Conservation (phyloP, 2,888 invertebrate species). For the Hydriomena furcata region DNA sequence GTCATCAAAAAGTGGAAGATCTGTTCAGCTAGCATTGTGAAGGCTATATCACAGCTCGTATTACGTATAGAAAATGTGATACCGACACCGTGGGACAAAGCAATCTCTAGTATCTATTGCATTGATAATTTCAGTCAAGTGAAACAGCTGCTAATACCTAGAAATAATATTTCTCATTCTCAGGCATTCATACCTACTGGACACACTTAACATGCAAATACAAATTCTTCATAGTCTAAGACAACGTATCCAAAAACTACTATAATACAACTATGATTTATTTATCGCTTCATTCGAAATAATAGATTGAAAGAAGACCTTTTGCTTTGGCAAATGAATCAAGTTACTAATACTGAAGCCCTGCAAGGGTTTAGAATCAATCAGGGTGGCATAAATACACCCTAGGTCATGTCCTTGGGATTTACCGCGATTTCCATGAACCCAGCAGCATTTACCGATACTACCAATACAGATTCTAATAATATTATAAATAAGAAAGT, state of each 20-base stretch:
- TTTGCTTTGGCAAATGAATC: not conserved
- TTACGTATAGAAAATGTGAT: conserved; percentile 30
- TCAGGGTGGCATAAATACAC: not conserved
- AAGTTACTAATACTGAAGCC: conserved; percentile 4
- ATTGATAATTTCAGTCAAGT: conserved; percentile 10
- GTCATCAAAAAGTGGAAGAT: conserved; percentile 56
- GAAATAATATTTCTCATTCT: conserved; percentile 1
- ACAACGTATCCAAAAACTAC: too few relatives aligned
- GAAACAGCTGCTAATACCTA: conserved; percentile 7
- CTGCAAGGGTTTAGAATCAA: conserved; percentile 1
- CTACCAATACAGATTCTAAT: too few relatives aligned
- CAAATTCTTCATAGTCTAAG: too few relatives aligned
- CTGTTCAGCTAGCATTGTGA: conserved; percentile 48
- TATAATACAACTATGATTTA: too few relatives aligned
- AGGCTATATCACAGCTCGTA: conserved; percentile 7
- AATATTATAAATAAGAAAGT: too few relatives aligned
- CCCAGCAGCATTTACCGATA: not conserved
- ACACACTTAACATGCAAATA: too few relatives aligned
- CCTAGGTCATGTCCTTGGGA: not conserved
- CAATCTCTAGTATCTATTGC: conserved; percentile 19
- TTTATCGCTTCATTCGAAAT: too few relatives aligned
- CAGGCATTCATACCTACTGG: not conserved
- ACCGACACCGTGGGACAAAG: conserved; percentile 30
- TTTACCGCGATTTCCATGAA: too few relatives aligned
- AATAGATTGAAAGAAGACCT: too few relatives aligned